Base-by-base conservation (phyloP, 2,888 invertebrate genomes). In the Oscheius onirici region DNA sequence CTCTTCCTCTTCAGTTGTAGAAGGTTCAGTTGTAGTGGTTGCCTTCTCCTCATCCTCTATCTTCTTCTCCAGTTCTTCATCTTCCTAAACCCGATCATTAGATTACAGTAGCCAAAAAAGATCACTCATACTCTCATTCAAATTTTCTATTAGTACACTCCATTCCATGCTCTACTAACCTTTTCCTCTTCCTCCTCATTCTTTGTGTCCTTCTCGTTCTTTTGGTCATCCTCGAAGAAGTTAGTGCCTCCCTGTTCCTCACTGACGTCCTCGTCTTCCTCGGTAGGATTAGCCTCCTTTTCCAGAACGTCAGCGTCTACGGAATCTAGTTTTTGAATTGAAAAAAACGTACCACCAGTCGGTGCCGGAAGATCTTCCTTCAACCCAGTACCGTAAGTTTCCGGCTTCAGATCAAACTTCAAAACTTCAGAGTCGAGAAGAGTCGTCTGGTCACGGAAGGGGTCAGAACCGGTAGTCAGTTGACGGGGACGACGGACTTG, bases 341-440 rank as follows among this genome's bases (percentile, higher is more conserved):
- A 54, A 24, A 15, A 54, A 54, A 20, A 0, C 3, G 26, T 54
- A 24, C 26, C 54, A 24, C n/a, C 51, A 11, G 43, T n/a, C n/a
- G 61, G 26, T 17, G n/a, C 49, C n/a, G 54, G 52, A 13, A 52
- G 67, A 28, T 58, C n/a, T 28, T 69, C 69, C n/a, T 58, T 28
- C 6, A 60, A n/a, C 26, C 58, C 58, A 10, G 51, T 67, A 17
- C 71, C 76, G 54, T 72, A 78, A 34, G 76, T 46, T 57, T 80
- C 80, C 17, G 80, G 80, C 55, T 80, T 80, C 74, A 80, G 51
- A 65, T 80, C 80, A 46, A 77, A 77, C 22, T 72, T 74, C 63
- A 80, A 52, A 51, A 68, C 70, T 43, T 84, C 84, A 11, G 84
- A 84, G 43, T 80, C 78, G 34, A 83, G 70, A 8, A 73, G 46